Evolutionary conservation across 1,140 invertebrate species (phyloP).

Genomic region (Leptopilina boulardi): DNA sequence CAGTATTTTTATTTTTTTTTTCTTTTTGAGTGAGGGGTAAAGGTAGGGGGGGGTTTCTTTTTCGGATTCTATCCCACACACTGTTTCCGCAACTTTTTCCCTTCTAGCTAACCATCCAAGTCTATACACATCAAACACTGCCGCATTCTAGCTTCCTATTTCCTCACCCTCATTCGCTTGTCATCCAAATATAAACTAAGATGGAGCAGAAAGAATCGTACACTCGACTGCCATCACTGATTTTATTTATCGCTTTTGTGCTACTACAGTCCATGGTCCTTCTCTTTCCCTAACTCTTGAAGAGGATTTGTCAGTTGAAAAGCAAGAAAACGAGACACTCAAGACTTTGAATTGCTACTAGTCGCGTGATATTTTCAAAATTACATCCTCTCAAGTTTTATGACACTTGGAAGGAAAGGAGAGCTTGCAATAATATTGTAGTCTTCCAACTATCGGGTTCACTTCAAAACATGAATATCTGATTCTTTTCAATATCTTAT

Average conservation of each 20-base stretch:
- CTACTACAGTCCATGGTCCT: not conserved
- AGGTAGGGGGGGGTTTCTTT: too few species aligned
- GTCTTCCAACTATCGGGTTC: not conserved
- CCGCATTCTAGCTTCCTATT: not conserved
- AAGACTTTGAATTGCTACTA: constrained; percentile 27
- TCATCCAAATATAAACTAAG: constrained; percentile 31
- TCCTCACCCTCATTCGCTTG: constrained; percentile 9
- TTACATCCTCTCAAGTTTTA: not conserved
- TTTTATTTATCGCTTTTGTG: constrained; percentile 19
- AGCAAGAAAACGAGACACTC: constrained; percentile 11
- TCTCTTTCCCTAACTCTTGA: not conserved
- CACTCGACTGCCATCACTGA: constrained; percentile 15
- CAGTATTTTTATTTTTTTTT: not conserved
- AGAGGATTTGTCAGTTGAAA: constrained; percentile 27
- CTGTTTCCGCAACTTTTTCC: not conserved
- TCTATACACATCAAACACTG: constrained; percentile 1
- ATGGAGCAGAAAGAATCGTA: constrained; percentile 25
- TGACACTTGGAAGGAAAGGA: not conserved
- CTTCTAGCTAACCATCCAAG: constrained; percentile 3
- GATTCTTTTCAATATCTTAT: too few species aligned
- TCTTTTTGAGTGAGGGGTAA: too few species aligned
- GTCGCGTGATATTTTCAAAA: constrained; percentile 23
- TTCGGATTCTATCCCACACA: not conserved
- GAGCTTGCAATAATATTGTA: not conserved
- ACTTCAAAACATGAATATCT: too few species aligned